A percentile compares a stretch with the other conserved stretches of the same genome.
Conservation (phyloP, 1,140 invertebrate genomes). For the Brachionus rubens region DNA sequence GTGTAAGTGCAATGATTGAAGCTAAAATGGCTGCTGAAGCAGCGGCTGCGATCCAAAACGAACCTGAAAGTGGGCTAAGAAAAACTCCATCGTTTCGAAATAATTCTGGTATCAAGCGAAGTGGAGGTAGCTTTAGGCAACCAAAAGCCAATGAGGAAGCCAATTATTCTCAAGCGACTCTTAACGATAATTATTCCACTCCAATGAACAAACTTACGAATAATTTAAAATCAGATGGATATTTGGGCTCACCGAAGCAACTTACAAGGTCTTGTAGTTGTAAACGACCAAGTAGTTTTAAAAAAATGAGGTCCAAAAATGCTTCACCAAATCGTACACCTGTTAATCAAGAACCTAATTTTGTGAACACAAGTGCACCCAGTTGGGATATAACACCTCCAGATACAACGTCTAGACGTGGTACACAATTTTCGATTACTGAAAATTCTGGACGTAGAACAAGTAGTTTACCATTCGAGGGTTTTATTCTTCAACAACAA, state of each 20-base stretch:
- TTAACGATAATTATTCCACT: slow-evolving; percentile 19
- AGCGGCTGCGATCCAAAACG: neutral
- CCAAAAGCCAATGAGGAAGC: neutral
- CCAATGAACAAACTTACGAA: slow-evolving; percentile 9
- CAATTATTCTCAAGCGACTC: neutral
- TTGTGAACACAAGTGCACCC: slow-evolving; percentile 1
- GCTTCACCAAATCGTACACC: slow-evolving; percentile 4
- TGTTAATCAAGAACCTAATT: neutral
- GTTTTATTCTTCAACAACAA: neutral
- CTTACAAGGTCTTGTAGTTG: slow-evolving; percentile 37
- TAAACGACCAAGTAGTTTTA: slow-evolving; percentile 29
- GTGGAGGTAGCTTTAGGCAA: neutral
- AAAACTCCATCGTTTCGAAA: neutral
- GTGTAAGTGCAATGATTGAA: slow-evolving; percentile 23
- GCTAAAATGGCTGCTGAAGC: slow-evolving; percentile 44
- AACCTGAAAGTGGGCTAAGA: neutral
- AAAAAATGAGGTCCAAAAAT: slow-evolving; percentile 32
- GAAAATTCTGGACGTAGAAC: neutral
- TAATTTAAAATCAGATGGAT: slow-evolving; percentile 34
- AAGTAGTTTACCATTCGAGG: slow-evolving; percentile 12
- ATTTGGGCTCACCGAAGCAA: neutral
- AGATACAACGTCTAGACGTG: slow-evolving; percentile 1
- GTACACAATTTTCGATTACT: slow-evolving; percentile 38
- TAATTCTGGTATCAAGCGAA: neutral
- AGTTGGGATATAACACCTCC: slow-evolving; percentile 15